Percentiles rank a stretch among this genome's conserved stretches.
Conservation (phyloP, 2,113 vertebrate species). For the Platanista minor region DNA sequence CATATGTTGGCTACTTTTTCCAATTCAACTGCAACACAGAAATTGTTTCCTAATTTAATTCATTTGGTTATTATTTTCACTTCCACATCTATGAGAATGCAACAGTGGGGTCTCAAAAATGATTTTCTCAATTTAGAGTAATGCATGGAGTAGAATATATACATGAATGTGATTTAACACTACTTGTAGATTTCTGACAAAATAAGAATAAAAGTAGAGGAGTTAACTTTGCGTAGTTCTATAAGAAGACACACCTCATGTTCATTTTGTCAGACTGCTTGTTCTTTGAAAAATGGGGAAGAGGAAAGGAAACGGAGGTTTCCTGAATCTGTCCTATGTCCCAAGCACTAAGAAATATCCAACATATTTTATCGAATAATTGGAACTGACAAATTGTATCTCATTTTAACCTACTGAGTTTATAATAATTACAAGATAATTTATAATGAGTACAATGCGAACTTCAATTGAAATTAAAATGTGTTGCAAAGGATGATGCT, state of each 20-base stretch:
- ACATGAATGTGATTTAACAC: neutral
- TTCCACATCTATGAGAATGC: neutral
- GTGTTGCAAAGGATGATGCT: neutral
- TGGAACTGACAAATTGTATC: neutral
- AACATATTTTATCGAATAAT: neutral
- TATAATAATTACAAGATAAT: constrained; percentile 23
- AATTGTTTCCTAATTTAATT: constrained; percentile 37
- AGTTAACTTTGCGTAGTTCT: neutral
- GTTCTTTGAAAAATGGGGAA: constrained; percentile 23
- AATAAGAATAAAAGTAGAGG: neutral
- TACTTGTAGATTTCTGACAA: constrained; percentile 31
- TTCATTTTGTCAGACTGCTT: neutral
- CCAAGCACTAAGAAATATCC: neutral
- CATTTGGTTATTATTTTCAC: constrained; percentile 22
- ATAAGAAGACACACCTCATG: neutral
- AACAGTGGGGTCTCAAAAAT: neutral
- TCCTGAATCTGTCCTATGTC: neutral
- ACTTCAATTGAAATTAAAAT: constrained; percentile 36
- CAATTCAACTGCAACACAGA: neutral
- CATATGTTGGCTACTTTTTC: neutral
- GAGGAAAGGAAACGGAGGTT: neutral
- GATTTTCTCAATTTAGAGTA: constrained; percentile 26
- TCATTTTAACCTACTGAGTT: neutral
- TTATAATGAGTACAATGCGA: neutral
- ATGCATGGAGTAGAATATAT: neutral